Evolutionary conservation across 2,888 invertebrate genomes (phyloP), one percentile per base, ranked within the genome.

Genomic region (Mesochorus sp.): DNA sequence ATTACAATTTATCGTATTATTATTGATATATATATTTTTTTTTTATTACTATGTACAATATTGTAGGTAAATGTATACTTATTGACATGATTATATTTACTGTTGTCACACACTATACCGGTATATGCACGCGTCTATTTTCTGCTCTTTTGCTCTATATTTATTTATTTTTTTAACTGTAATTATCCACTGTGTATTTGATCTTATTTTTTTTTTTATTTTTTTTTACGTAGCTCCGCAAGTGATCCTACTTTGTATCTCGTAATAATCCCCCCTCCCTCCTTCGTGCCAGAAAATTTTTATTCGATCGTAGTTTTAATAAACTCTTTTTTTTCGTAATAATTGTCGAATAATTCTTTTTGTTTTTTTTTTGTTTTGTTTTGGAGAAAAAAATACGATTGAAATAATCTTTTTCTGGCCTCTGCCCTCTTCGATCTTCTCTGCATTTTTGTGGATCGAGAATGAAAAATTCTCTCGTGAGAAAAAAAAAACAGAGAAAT

Each of bases 101-200:
- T 26, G 3, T 62, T n/a, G 51, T 34, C 51, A 28, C 26, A 83
- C 82, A 80, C 84, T 79, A 77, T 68, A 82, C 81, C 80, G 82
- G 72, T 80, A 79, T 87, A 83, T 87, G 83, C 85, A 82, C 83
- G 83, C 81, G 68, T 73, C 64, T 78, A 78, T 66, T 74, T 74
- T 70, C 75, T 68, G 70, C 74, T 78, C 70, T 78, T 70, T 70
- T 70, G 70, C 74, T 78, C 70, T 66, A 42, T 66, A 6, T 44
- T 61, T 61, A 21, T n/a, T 68, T 59, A 55, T 70, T 70, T 64
- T 64, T 55, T 61, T 31, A 34, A 17, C 28, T 3, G 6, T 42
- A 59, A 74, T 67, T 67, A 73, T 64, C 57, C 59, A 68, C 68
- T 61, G 26, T 49, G 55, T 14, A 44, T 44, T 17, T 24, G 4